Base-by-base conservation (phyloP, 2,888 invertebrate species). In the Tetragonisca angustula region DNA sequence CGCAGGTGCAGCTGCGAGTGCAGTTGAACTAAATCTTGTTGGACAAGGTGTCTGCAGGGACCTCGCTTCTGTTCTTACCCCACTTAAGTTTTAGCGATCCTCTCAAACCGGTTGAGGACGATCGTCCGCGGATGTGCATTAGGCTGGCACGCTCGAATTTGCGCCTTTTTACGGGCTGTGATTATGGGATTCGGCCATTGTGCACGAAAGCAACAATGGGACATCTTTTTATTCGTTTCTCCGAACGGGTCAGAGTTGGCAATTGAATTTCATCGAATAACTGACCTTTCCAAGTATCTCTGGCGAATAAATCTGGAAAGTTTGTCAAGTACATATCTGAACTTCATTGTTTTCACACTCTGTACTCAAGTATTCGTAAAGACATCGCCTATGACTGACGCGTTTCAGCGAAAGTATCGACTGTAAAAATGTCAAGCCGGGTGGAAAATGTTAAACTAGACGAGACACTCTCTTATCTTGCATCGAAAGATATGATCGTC, bases 11-110 rank as follows among this genome's bases (percentile, higher is more conserved):
- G n/a, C 80, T 52, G 69, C 65, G 79, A 81, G 72, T 85, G 89
- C 89, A 88, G 86, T 87, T 84, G 85, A 90, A 91, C 88, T 91
- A 92, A 92, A 92, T 92, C 92, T 91, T 92, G 87, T 83, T 85
- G 89, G 86, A 89, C 89, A 91, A 90, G 85, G 88, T 85, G 90
- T 86, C 83, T 62, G 85, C 82, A 77, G 81, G 75, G 81, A 62
- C 71, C 67, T 62, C 79, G 79, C 79, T 85, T 78, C 84, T 85
- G 84, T 85, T 81, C 81, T 78, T 85, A 76, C 70, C 77, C 77
- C 84, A 73, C 73, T 85, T 80, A 77, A 78, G 74, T 74, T 72
- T 72, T 87, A 78, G 43, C 69, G 69, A 52, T 64, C 62, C 74
- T 81, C 73, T 65, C 64, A 76, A 84, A 84, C 76, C 79, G 79